Conservation (phyloP, 1,140 invertebrate genomes). For the Rhysida immarginata region DNA sequence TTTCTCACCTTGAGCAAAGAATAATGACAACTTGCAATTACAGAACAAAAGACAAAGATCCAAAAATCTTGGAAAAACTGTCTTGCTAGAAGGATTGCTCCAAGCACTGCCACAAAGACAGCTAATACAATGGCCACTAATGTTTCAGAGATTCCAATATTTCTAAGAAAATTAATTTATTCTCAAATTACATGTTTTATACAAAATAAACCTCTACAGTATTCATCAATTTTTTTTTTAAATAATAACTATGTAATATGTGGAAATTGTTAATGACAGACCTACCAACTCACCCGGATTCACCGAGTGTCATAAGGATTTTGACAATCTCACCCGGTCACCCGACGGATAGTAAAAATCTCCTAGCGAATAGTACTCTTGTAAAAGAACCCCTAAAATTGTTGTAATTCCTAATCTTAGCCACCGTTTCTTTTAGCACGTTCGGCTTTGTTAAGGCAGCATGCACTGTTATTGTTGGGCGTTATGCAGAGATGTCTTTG, state of each 20-base stretch:
- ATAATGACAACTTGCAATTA: constrained; percentile 93
- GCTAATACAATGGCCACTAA: constrained; percentile 67
- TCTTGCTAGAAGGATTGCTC: constrained; percentile 62
- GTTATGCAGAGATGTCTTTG: too few relatives aligned
- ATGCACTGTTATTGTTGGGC: too few relatives aligned
- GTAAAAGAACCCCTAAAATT: too few relatives aligned
- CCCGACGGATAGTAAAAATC: too few relatives aligned
- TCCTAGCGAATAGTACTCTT: too few relatives aligned
- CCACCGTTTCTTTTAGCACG: too few relatives aligned
- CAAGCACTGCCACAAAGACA: constrained; percentile 67
- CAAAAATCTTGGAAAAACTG: constrained; percentile 82
- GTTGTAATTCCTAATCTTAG: too few relatives aligned
- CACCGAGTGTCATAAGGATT: too few relatives aligned
- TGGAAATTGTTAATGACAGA: too few relatives aligned
- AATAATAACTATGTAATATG: neutral
- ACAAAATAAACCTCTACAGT: neutral
- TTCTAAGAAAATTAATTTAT: constrained; percentile 34
- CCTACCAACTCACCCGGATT: too few relatives aligned
- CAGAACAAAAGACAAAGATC: constrained; percentile 89
- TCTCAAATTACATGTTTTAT: neutral
- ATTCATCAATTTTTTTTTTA: neutral
- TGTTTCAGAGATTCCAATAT: constrained; percentile 71
- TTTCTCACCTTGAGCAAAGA: constrained; percentile 64
- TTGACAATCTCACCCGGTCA: too few relatives aligned
- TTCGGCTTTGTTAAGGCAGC: too few relatives aligned